Conservation (phyloP, 1,140 invertebrate genomes). For the Brachionus paranguensis region DNA sequence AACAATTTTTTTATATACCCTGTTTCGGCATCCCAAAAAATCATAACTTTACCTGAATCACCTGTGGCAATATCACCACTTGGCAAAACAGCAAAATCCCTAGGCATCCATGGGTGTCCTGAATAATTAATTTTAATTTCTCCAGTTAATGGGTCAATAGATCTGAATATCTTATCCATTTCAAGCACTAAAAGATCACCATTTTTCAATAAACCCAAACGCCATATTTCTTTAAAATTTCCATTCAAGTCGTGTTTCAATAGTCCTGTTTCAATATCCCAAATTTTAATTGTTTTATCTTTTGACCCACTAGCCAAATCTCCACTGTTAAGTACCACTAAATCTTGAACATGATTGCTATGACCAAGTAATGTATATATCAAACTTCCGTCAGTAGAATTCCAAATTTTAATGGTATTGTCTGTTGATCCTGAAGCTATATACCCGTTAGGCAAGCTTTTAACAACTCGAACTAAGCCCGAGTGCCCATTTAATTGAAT, state of each 20-base stretch:
- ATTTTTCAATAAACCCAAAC: not conserved
- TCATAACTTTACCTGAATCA: not conserved
- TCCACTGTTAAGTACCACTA: constrained; percentile 5
- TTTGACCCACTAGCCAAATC: constrained; percentile 9
- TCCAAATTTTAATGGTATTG: constrained; percentile 13
- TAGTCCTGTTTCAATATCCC: constrained; percentile 61
- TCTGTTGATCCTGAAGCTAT: not conserved
- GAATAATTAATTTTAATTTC: not conserved
- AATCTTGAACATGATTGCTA: not conserved
- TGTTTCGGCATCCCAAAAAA: not conserved
- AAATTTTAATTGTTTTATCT: constrained; percentile 23
- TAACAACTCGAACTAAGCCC: not conserved
- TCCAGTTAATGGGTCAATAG: not conserved
- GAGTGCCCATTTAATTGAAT: not conserved
- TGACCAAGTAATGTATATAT: constrained; percentile 13
- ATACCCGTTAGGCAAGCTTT: not conserved
- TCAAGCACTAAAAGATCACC: not conserved
- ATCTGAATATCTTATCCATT: not conserved
- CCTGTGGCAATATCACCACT: not conserved
- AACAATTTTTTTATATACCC: constrained; percentile 14
- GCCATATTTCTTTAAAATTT: not conserved
- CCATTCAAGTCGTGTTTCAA: not conserved
- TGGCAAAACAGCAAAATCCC: not conserved
- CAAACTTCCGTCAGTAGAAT: not conserved
- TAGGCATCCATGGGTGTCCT: not conserved